Evolutionary conservation across 2,113 vertebrate species (phyloP), one percentile per base, ranked within the genome.

Genomic region (Aegotheles bennettii): DNA sequence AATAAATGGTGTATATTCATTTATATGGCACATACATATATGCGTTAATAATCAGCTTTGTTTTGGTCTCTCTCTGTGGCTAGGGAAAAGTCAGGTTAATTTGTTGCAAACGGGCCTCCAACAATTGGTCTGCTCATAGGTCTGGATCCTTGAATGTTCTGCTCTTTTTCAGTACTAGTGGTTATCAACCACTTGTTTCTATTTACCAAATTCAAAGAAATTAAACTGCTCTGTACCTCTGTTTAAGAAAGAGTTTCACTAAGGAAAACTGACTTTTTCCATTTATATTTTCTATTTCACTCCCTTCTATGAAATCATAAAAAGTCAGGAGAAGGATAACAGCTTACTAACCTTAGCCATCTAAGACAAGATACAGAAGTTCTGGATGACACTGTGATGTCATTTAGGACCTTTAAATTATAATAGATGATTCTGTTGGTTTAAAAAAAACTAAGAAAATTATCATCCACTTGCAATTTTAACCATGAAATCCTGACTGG

Each of bases 191-290:
- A 19, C 4, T 77, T 48, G 1, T 11, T 67, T 31, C 31, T 33
- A 4, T 43, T 78, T n/a, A 35, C 4, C 6, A 87, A 29, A 59
- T 11, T 3, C 25, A 35, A 48, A 60, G 25, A 28, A 71, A 29
- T 50, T 47, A 29, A 60, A 1, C 11, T 57, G 7, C 1, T 74
- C 77, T 45, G 2, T 54, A 47, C 3, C 23, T 21, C 11, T 35
- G 11, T 3, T 48, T 47, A 65, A 42, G 19, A 64, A 74, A 40
- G 7, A 2, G 1, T 64, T 85, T 60, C 18, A 21, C 1, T 2
- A 48, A 61, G n/a, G 2, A 75, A 73, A 78, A 71, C 28, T 3
- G 0, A 10, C 0, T 0, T 53, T 48, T 82, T 70, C 25, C 1
- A 16, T 68, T 75, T 63, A 1, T 15, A 16, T 63, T 91, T 92